A percentile compares a stretch with the other conserved stretches of the same genome.
These are phyloP conservation scores for Littorina saxatilis DNA, from an alignment of 1,140 invertebrate genomes.

Conservation along the genomic window DNA sequence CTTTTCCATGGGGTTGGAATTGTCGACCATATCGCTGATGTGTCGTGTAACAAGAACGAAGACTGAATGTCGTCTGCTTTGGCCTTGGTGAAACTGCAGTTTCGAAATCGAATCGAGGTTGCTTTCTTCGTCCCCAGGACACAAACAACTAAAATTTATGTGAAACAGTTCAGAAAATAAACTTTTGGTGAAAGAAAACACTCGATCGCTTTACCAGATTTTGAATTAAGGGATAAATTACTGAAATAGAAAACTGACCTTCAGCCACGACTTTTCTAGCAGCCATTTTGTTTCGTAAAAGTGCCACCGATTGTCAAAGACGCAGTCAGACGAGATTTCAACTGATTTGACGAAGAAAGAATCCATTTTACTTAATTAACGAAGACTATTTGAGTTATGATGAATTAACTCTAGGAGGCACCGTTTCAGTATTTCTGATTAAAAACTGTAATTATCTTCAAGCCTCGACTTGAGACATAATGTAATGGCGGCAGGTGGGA, in stretches of 20 bases:
- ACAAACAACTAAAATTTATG: too few relatives aligned
- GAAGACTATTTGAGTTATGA: too few relatives aligned
- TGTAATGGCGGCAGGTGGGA: constrained; percentile 5
- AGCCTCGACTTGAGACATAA: too few relatives aligned
- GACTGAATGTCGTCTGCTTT: not conserved
- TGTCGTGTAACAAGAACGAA: not conserved
- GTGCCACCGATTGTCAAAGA: not conserved
- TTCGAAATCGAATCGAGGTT: not conserved
- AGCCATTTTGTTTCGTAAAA: constrained; percentile 5
- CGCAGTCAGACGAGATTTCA: not conserved
- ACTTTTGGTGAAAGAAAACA: not conserved
- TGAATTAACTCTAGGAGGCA: too few relatives aligned
- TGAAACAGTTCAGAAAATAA: not conserved
- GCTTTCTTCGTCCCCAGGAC: too few relatives aligned
- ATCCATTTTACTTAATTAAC: too few relatives aligned
- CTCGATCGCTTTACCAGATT: too few relatives aligned
- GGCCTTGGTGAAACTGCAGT: not conserved
- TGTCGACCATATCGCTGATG: not conserved
- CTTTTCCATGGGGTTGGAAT: too few relatives aligned
- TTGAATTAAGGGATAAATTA: too few relatives aligned
- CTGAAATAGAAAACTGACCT: too few relatives aligned
- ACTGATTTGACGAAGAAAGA: not conserved
- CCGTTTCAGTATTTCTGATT: too few relatives aligned
- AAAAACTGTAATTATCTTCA: too few relatives aligned
- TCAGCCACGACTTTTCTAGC: constrained; percentile 29